Conservation (phyloP, 1,140 invertebrate genomes). For the Zaprionus kolodkinae region DNA sequence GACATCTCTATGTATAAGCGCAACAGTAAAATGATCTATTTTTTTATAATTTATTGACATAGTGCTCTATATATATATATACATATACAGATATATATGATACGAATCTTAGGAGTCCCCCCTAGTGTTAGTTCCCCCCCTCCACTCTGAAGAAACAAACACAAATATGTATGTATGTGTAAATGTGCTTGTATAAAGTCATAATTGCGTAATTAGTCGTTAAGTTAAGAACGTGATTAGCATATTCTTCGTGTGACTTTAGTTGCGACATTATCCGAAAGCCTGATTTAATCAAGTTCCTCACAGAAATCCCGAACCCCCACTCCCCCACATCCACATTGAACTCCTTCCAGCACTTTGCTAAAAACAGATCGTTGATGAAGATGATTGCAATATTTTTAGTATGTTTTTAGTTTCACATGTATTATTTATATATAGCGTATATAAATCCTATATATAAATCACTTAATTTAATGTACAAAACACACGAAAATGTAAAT, state of each 20-base stretch:
- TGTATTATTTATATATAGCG: constrained; percentile 66
- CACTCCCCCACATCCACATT: background rate
- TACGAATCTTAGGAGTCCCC: constrained; percentile 57
- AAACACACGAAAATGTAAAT: constrained; percentile 71
- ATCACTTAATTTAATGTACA: constrained; percentile 66
- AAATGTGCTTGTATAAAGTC: constrained; percentile 73
- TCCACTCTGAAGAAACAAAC: background rate
- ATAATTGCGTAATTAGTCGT: constrained; percentile 52
- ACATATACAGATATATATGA: constrained; percentile 29
- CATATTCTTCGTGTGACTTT: constrained; percentile 62
- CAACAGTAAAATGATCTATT: constrained; percentile 72
- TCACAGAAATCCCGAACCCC: background rate
- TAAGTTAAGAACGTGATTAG: constrained; percentile 60
- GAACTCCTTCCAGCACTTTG: background rate
- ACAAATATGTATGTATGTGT: constrained; percentile 56
- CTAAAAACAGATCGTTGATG: constrained; percentile 23
- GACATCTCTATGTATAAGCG: constrained; percentile 22
- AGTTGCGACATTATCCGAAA: constrained; percentile 44
- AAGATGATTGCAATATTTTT: constrained; percentile 68
- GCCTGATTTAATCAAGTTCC: constrained; percentile 70
- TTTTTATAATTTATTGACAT: constrained; percentile 78
- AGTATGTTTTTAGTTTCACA: constrained; percentile 62
- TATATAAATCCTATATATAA: constrained; percentile 52
- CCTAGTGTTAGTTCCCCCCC: constrained; percentile 50
- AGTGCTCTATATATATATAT: constrained; percentile 41